Conservation (phyloP, 2,888 invertebrate species). For the Merodon equestris region DNA sequence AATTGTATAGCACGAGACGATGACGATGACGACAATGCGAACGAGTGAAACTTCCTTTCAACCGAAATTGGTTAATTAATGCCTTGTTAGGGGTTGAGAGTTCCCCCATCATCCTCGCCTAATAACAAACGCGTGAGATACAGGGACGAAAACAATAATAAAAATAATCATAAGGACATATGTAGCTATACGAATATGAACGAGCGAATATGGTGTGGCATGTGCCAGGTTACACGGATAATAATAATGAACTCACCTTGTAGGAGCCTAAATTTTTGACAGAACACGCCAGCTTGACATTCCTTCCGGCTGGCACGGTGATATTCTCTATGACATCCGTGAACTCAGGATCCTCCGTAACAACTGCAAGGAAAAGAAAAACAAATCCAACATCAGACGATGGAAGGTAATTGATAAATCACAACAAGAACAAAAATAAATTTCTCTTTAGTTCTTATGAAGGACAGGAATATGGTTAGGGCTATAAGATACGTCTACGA, state of each 20-base stretch:
- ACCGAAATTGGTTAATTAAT: conserved; percentile 70
- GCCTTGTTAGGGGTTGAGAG: conserved; percentile 55
- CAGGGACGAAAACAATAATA: conserved; percentile 8
- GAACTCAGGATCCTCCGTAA: conserved; percentile 92
- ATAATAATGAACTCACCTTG: conserved; percentile 75
- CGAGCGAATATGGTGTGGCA: neutral
- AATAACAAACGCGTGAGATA: too few species aligned
- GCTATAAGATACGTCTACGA: neutral
- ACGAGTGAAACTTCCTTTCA: conserved; percentile 40
- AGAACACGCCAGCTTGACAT: conserved; percentile 79
- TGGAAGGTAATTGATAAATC: conserved; percentile 57
- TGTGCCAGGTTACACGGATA: neutral
- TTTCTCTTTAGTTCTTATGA: neutral
- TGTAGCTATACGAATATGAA: neutral
- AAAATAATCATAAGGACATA: conserved; percentile 58
- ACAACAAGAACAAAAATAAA: neutral
- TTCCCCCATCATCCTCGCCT: conserved; percentile 7
- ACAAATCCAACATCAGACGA: neutral
- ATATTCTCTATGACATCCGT: conserved; percentile 94
- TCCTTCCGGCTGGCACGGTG: conserved; percentile 85
- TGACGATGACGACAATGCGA: too few species aligned
- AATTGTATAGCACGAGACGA: neutral
- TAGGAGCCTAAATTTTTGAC: conserved; percentile 79
- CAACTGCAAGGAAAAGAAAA: conserved; percentile 81
- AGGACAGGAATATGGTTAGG: neutral